Evolutionary conservation across 2,113 vertebrate genomes (phyloP).

Genomic region (Plestiodon gilberti): DNA sequence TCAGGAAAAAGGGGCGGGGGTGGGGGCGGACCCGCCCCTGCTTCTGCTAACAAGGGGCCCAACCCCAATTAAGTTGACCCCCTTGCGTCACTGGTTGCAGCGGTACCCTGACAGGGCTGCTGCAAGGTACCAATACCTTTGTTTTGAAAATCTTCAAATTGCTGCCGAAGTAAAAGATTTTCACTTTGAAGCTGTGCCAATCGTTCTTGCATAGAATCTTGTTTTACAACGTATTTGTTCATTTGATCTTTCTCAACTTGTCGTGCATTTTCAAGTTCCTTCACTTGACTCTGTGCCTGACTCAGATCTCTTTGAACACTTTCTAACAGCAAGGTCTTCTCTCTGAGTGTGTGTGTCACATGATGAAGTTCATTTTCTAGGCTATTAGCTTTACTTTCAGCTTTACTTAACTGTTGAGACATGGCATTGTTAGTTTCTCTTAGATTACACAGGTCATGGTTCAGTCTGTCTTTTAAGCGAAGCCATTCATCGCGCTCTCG

Average conservation of each 20-base stretch:
- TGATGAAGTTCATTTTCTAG: slow-evolving; percentile 89
- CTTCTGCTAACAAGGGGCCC: too few relatives aligned
- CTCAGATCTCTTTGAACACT: slow-evolving; percentile 81
- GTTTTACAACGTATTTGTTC: slow-evolving; percentile 79
- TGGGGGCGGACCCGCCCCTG: too few relatives aligned
- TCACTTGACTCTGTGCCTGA: slow-evolving; percentile 74
- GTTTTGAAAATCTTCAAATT: slow-evolving; percentile 88
- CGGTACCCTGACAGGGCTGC: too few relatives aligned
- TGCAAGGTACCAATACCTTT: too few relatives aligned
- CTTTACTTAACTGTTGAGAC: slow-evolving; percentile 85
- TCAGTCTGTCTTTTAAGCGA: slow-evolving; percentile 82
- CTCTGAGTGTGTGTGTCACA: slow-evolving; percentile 78
- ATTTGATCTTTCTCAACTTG: slow-evolving; percentile 81
- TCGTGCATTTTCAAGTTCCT: slow-evolving; percentile 79
- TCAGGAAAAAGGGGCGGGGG: too few relatives aligned
- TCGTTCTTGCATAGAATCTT: slow-evolving; percentile 87
- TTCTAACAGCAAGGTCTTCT: slow-evolving; percentile 85
- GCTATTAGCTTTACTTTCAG: slow-evolving; percentile 81
- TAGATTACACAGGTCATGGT: slow-evolving; percentile 77
- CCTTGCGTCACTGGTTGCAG: too few relatives aligned
- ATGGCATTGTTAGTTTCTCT: slow-evolving; percentile 78
- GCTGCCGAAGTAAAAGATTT: slow-evolving; percentile 85
- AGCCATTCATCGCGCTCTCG: slow-evolving; percentile 87
- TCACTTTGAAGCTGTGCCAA: slow-evolving; percentile 90
- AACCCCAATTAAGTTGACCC: too few relatives aligned